These are phyloP conservation scores for Patiria miniata DNA, from an alignment of 35 echinoderm and acorn worm genomes.

Conservation along the genomic window DNA sequence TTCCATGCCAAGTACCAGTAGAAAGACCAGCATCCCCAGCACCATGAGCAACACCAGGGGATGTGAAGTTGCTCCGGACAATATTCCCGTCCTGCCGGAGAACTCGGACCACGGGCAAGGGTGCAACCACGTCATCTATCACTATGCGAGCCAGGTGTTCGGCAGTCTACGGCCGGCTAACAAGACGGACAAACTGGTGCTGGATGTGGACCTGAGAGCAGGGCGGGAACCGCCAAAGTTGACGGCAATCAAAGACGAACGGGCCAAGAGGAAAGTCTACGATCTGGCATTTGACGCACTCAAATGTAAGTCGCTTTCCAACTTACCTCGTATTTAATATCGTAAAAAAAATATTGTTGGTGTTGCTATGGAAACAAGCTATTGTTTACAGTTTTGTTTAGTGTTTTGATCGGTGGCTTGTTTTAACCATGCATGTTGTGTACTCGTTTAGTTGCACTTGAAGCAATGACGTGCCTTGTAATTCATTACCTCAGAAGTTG, in stretches of 20 bases:
- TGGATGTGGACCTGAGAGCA: not conserved
- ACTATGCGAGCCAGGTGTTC: conserved; percentile 75
- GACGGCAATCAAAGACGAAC: conserved; percentile 50
- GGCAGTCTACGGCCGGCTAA: conserved; percentile 49
- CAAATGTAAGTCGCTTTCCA: conserved; percentile 74
- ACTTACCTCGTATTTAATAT: too few relatives aligned
- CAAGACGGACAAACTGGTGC: conserved; percentile 57
- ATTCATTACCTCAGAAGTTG: too few relatives aligned
- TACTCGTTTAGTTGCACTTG: too few relatives aligned
- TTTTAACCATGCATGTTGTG: too few relatives aligned
- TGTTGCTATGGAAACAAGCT: too few relatives aligned
- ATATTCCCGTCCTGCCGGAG: not conserved
- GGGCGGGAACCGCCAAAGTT: conserved; percentile 22
- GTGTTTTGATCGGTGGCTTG: too few relatives aligned
- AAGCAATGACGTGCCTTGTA: too few relatives aligned
- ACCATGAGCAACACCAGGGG: not conserved
- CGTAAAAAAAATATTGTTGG: too few relatives aligned
- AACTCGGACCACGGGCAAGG: not conserved
- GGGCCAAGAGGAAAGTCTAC: conserved; percentile 64
- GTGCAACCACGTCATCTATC: conserved; percentile 62
- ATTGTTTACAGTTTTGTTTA: too few relatives aligned
- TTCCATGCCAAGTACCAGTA: not conserved
- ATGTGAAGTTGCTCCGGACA: not conserved
- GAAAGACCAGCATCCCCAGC: not conserved
- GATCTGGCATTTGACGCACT: conserved; percentile 80